Evolutionary conservation across 2,113 vertebrate genomes (phyloP), one percentile per base, ranked within the genome.

Genomic region (Numenius arquata): DNA sequence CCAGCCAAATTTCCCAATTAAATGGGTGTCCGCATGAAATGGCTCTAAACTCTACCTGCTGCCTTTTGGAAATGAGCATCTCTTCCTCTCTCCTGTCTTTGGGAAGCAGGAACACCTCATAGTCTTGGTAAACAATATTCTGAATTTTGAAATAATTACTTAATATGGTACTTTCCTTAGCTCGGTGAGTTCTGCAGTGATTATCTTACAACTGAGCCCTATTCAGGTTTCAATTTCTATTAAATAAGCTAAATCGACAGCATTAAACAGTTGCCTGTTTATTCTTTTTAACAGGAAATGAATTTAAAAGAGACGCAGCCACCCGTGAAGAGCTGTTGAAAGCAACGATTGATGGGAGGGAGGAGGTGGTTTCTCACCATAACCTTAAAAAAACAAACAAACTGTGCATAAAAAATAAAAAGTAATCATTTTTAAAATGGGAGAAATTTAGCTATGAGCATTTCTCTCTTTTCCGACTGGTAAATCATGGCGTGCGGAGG

Each of bases 241-340:
- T 97, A 97, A 96, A 96, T 93, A 94, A 97, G 94, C 90, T 85
- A 94, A 96, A 97, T 96, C 34, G 95, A 93, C 95, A 93, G 97
- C 96, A 97, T 97, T 95, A 93, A 97, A 97, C 92, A 95, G 97
- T 97, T 97, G 95, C 97, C 97, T 97, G 95, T 96, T 97, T 97
- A 97, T 98, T 95, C 94, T 98, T 98, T 98, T 96, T 96, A 98
- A 82, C 94, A 98, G 97, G 98, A 98, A 98, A 98, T 98, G 96
- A 97, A 97, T 98, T 96, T 97, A 97, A 98, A 97, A 97, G 96
- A 94, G 96, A 96, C 45, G 96, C 97, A 97, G 94, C 97, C 97
- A 96, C 98, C 97, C 63, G 72, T 95, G 97, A 98, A 98, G 97
- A 98, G 96, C 95, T 86, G 86, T 92, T 98, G 96, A 98, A 98